Conservation (phyloP, 2,797 vertebrate species). For the Epinephelus malabaricus region DNA sequence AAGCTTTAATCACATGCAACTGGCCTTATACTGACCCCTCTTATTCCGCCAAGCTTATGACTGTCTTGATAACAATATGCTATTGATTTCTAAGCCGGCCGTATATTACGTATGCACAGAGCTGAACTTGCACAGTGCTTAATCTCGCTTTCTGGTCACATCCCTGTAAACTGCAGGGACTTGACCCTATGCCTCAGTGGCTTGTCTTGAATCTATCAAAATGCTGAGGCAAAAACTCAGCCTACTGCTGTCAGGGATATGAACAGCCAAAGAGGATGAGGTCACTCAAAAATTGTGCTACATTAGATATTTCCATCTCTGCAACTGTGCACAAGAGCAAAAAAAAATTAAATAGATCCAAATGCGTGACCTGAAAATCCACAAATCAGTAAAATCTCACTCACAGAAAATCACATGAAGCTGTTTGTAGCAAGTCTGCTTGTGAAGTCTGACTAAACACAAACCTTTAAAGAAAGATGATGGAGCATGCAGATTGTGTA, state of each 20-base stretch:
- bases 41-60: slow-evolving; percentile 57
- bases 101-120: slow-evolving; percentile 57
- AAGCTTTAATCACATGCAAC: slow-evolving; percentile 73
- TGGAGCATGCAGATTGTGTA: slow-evolving; percentile 3
- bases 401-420: slow-evolving; percentile 29
- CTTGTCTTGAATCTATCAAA: slow-evolving; percentile 81
- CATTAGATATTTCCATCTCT: slow-evolving; percentile 62
- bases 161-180: slow-evolving; percentile 73
- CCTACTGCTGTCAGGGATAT: slow-evolving; percentile 72
- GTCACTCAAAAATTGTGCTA: slow-evolving; percentile 71
- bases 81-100: slow-evolving; percentile 66
- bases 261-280: slow-evolving; percentile 73
- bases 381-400: slow-evolving; percentile 15
- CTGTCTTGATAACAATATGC: slow-evolving; percentile 70
- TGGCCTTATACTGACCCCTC: slow-evolving; percentile 66
- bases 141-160: slow-evolving; percentile 77
- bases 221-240: slow-evolving; percentile 74
- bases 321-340: slow-evolving; percentile 42
- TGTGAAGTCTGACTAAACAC: slow-evolving; percentile 44
- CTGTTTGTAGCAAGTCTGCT: slow-evolving; percentile 19
- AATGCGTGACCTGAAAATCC: slow-evolving; percentile 44
- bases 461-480: slow-evolving; percentile 25
- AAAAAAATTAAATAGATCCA: slow-evolving; percentile 35
- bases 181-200: slow-evolving; percentile 76
- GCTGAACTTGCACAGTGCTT: slow-evolving; percentile 61